Percentiles rank a stretch among this genome's conserved stretches.
Evolutionary conservation across 2,113 vertebrate genomes (phyloP).

Genomic region (Rhagologus leucostigma): DNA sequence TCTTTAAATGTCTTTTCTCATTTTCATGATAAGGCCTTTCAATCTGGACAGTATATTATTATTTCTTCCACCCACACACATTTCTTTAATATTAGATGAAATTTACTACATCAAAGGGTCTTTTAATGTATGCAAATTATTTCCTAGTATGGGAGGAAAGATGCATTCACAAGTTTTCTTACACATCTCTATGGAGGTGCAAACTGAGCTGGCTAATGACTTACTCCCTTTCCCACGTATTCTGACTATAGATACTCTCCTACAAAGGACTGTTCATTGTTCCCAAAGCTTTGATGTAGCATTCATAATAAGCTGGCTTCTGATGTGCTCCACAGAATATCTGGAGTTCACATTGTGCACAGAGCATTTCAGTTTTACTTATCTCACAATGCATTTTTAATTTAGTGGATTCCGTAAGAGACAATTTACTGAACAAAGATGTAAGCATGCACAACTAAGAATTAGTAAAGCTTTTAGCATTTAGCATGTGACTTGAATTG

Average conservation of each 20-base stretch:
- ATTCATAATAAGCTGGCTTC: background rate
- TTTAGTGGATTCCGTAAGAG: background rate
- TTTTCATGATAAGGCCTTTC: background rate
- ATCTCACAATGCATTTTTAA: background rate
- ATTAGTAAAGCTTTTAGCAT: constrained; percentile 11
- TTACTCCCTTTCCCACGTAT: background rate
- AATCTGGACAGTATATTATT: background rate
- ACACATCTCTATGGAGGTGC: background rate
- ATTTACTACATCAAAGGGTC: background rate
- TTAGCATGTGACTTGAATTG: background rate
- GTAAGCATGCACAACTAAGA: background rate
- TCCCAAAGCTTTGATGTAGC: background rate
- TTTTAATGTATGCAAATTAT: background rate
- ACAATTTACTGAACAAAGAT: constrained; percentile 22
- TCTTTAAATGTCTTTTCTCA: background rate
- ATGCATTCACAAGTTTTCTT: background rate
- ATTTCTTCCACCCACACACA: background rate
- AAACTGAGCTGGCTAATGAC: background rate
- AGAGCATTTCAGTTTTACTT: background rate
- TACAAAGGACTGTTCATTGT: background rate
- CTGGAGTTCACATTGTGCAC: background rate
- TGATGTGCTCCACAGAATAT: background rate
- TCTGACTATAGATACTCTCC: background rate
- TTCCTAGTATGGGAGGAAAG: background rate
- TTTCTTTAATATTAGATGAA: constrained; percentile 9